Evolutionary conservation across 1,140 invertebrate species (phyloP), one percentile per base, ranked within the genome.

Genomic region (Brachionus paranguensis): DNA sequence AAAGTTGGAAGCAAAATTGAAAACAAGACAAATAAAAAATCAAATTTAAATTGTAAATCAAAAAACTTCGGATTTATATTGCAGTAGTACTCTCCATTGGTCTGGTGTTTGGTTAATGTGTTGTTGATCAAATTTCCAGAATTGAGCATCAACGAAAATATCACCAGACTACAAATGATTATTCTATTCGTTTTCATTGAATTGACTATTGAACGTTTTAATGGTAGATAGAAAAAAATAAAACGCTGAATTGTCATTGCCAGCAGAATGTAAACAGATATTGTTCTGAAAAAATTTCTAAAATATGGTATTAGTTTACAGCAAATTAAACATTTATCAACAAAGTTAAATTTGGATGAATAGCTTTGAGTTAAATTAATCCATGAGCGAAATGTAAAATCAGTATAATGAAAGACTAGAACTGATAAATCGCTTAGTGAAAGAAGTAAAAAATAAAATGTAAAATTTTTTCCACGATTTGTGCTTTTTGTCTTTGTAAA

Each of bases 271-370:
- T 76, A 76, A 12, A 76, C 72, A 8, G 72, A 76, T 20, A 76
- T 76, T 24, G 72, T 76, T 47, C 72, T 33, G 17, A 76, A 76
- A 47, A 76, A 47, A 76, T 76, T 76, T 47, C 72, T 20, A 47
- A 76, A 76, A 50, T 76, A 76, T 12, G 72, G 72, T 76, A 76
- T 76, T 47, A 76, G 11, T 76, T 76, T 76, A 27, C 72, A 76
- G n/a, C 72, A 76, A 11, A 76, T 33, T 24, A 24, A 14, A 50
- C 72, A 76, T 37, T 76, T 76, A 27, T 76, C 72, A 7, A 76
- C 72, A 76, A 76, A 76, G 29, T 76, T 76, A 17, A 76, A 47
- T 76, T 24, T 47, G 8, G 72, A 76, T 47, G 72, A 76, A 76
- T 47, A 76, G 45, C 12, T 47, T 27, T 37, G 8, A 4, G 72